phyloP scores from a whole-genome alignment of 2,888 invertebrate species.

The Philereme transversata region DNA sequence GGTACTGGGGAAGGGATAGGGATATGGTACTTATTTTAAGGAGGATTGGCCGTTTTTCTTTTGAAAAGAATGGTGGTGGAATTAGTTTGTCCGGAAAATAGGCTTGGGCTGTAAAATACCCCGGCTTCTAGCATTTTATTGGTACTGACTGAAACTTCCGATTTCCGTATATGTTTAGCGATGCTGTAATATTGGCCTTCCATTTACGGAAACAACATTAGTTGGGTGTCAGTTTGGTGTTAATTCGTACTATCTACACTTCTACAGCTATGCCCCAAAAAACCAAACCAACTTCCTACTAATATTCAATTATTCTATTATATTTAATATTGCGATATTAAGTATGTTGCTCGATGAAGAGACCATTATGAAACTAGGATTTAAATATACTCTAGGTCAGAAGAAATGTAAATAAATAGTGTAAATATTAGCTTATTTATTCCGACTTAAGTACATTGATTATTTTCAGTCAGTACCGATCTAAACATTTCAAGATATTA shows the following conservation, averaged over 20 bases:
- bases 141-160: constrained; percentile 11
- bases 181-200: constrained; percentile 13
- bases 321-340: too few relatives aligned
- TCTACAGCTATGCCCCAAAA: too few relatives aligned
- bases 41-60: constrained; percentile 39
- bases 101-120: constrained; percentile 48
- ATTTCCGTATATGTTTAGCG: not conserved
- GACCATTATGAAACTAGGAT: too few relatives aligned
- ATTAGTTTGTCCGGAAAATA: constrained; percentile 24
- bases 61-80: constrained; percentile 45
- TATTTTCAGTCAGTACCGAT: constrained; percentile 7
- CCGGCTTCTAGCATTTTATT: constrained; percentile 20
- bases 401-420: too few relatives aligned
- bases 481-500: constrained; percentile 19
- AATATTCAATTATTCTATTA: too few relatives aligned
- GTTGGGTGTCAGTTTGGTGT: constrained; percentile 14
- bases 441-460: not conserved
- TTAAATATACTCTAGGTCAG: too few relatives aligned
- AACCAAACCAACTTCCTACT: too few relatives aligned
- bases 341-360: too few relatives aligned
- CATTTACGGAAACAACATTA: constrained; percentile 9
- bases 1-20: constrained; percentile 47
- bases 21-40: constrained; percentile 42
- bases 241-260: not conserved
- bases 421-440: not conserved